Percentiles rank a stretch among this genome's conserved stretches.
phyloP scores from a whole-genome alignment of 2,113 vertebrate species.

The Lepus timidus region DNA sequence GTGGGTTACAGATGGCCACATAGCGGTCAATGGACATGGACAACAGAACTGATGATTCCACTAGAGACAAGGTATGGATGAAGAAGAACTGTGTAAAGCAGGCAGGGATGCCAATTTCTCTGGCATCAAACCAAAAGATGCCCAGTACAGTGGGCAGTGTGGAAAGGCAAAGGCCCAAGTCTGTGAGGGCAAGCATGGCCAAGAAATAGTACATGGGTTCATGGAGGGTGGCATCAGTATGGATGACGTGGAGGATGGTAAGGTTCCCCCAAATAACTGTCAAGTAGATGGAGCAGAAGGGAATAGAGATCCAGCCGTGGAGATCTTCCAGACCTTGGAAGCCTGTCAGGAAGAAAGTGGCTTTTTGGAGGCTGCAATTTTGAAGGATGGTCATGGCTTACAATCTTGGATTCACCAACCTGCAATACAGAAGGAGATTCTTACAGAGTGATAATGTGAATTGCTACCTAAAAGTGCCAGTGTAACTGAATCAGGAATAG shows the following conservation, averaged over 20 bases:
- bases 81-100: slow-evolving; percentile 64
- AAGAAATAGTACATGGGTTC: slow-evolving; percentile 83
- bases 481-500: not conserved
- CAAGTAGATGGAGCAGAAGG: slow-evolving; percentile 78
- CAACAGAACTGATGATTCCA: slow-evolving; percentile 78
- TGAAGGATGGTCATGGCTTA: slow-evolving; percentile 58
- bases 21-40: slow-evolving; percentile 80
- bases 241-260: slow-evolving; percentile 74
- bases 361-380: slow-evolving; percentile 73
- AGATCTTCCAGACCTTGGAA: slow-evolving; percentile 74
- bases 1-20: slow-evolving; percentile 78
- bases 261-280: slow-evolving; percentile 76
- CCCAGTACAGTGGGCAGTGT: slow-evolving; percentile 77
- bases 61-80: slow-evolving; percentile 78
- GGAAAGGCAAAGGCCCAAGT: slow-evolving; percentile 77
- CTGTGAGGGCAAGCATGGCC: slow-evolving; percentile 78
- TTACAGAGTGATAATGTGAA: not conserved
- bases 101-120: slow-evolving; percentile 73
- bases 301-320: slow-evolving; percentile 80
- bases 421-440: slow-evolving; percentile 7
- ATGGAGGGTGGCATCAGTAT: slow-evolving; percentile 70
- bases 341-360: slow-evolving; percentile 77
- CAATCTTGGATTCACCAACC: not conserved
- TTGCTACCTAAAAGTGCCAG: not conserved
- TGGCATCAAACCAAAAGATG: slow-evolving; percentile 77